phyloP scores from a whole-genome alignment of 2,113 vertebrate genomes.

The Podiceps cristatus region DNA sequence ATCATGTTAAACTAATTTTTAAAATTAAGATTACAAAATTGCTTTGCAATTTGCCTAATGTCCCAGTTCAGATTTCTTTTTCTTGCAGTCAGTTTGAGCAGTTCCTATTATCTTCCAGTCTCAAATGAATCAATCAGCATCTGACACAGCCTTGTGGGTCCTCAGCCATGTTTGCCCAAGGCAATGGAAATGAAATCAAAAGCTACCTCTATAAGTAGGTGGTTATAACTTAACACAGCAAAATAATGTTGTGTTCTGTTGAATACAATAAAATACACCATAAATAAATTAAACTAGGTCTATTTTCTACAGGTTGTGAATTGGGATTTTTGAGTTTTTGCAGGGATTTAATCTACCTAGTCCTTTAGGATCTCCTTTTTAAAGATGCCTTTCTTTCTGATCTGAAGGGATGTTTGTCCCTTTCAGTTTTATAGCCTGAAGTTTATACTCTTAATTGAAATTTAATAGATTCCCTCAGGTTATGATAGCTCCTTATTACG shows the following conservation, averaged over 20 bases:
- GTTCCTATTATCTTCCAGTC: conserved; percentile 78
- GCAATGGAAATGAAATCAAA: conserved; percentile 80
- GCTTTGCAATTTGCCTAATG: conserved; percentile 73
- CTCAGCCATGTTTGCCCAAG: conserved; percentile 74
- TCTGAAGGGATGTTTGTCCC: conserved; percentile 64
- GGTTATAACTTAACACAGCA: conserved; percentile 62
- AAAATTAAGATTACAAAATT: conserved; percentile 74
- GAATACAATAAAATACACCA: conserved; percentile 25
- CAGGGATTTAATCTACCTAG: conserved; percentile 66
- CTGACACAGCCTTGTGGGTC: conserved; percentile 75
- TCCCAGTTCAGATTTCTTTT: conserved; percentile 71
- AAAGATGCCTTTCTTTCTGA: conserved; percentile 71
- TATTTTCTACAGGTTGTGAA: conserved; percentile 61
- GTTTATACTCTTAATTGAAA: conserved; percentile 62
- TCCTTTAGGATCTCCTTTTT: conserved; percentile 66
- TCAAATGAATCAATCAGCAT: conserved; percentile 81
- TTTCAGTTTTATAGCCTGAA: conserved; percentile 57
- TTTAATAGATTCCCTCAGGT: conserved; percentile 61
- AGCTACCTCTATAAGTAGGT: conserved; percentile 63
- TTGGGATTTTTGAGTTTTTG: conserved; percentile 60
- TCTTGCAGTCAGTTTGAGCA: conserved; percentile 72
- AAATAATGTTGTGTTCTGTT: conserved; percentile 44
- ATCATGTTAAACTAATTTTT: conserved; percentile 52
- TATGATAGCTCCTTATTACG: conserved; percentile 40
- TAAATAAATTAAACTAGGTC: conserved; percentile 62